Evolutionary conservation across 2,113 vertebrate species (phyloP), one percentile per base, ranked within the genome.

Genomic region (Menura novaehollandiae): DNA sequence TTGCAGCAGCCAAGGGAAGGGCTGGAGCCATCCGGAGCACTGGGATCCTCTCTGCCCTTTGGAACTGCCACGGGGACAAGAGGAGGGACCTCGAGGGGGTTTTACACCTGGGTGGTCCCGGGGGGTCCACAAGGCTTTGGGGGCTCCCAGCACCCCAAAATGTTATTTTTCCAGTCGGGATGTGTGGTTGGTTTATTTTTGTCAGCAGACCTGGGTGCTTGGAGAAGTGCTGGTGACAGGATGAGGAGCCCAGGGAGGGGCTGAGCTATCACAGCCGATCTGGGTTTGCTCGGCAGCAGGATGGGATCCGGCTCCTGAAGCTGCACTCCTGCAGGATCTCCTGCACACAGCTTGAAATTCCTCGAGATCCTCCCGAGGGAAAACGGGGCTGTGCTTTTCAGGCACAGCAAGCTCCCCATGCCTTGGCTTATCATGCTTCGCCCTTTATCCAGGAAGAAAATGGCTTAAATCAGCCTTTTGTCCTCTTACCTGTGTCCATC

Each of bases 11-110:
- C 23, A 2, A 39, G 68, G 81, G 75, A 66, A 55, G 76, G 89
- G 73, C 18, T 3, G 1, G 13, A 10, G 56, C 7, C 1, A 1
- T 28, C 44, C 0, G 0, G 28, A 33, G 49, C 5, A 0, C 7
- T 14, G 20, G 0, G 2, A 68, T 66, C n/a, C 28, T 58, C 85
- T 55, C 49, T 66, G 66, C 69, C 85, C 58, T 91, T 79, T 47
- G 27, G 44, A 63, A 9, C 66, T 10, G 43, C 60, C 20, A 1
- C 44, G 22, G 52, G 75, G 63, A 22, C n/a, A 13, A 69, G 24
- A 35, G 22, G 24, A 24, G 24, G 30, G 28, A 67, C 64, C 23
- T 23, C 0, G 0, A 63, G 39, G 0, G 4, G 55, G 30, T n/a
- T 79, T 77, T 63, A 63, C 4, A 4, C 55, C 46, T 19, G 8